Evolutionary conservation across 2,113 vertebrate genomes (phyloP).

Genomic region (Pithys albifrons): DNA sequence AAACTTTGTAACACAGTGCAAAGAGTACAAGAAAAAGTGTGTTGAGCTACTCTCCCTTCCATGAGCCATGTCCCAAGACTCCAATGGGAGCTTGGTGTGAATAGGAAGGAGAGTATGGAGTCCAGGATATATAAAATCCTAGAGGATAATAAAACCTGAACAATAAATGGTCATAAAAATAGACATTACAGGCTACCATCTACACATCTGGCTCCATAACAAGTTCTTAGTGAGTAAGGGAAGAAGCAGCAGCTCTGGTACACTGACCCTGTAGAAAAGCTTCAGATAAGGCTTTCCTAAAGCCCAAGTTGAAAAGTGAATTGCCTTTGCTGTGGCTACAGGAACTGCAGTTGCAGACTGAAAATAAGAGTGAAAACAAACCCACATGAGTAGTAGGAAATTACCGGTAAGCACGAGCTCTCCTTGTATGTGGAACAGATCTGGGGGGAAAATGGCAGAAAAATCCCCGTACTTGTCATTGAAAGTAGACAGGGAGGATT

Average conservation of each 20-base stretch:
- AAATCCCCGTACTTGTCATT: background rate
- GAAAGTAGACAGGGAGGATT: background rate
- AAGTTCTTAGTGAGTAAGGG: background rate
- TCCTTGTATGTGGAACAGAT: background rate
- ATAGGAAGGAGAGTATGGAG: background rate
- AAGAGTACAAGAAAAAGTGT: background rate
- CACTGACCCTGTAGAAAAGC: background rate
- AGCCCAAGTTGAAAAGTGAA: background rate
- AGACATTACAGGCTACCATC: background rate
- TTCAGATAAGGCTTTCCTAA: background rate
- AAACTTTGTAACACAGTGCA: background rate
- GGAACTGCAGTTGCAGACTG: background rate
- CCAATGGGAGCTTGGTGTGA: background rate
- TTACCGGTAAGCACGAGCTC: background rate
- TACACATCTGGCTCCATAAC: background rate
- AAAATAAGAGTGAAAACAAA: background rate
- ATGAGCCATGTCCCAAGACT: background rate
- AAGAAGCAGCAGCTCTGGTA: background rate
- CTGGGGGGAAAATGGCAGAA: background rate
- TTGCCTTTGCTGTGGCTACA: background rate
- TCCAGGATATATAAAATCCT: background rate
- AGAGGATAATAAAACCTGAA: background rate
- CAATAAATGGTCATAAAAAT: background rate
- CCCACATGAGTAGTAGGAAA: background rate
- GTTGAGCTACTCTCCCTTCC: background rate